phyloP scores from a whole-genome alignment of 2,797 vertebrate genomes.

The Labroides dimidiatus region DNA sequence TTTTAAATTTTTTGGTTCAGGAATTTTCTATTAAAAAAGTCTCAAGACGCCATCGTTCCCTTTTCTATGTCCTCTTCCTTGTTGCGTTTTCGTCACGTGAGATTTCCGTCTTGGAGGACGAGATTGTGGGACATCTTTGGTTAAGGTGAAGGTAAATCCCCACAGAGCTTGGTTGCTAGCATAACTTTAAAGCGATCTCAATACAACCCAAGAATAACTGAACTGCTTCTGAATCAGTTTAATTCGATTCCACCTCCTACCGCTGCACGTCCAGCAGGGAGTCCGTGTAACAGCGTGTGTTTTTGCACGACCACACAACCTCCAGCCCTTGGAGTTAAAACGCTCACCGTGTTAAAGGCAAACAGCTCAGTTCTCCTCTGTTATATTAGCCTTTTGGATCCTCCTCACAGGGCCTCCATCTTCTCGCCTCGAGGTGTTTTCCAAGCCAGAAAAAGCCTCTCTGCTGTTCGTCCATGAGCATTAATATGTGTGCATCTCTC shows the following conservation, averaged over 20 bases:
- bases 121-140: too few relatives aligned
- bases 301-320: constrained; percentile 11
- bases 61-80: too few relatives aligned
- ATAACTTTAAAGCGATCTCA: not conserved
- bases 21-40: too few relatives aligned
- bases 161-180: too few relatives aligned
- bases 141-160: too few relatives aligned
- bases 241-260: not conserved
- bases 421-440: constrained; percentile 32
- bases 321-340: constrained; percentile 1
- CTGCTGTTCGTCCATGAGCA: not conserved
- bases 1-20: too few relatives aligned
- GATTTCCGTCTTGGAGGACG: too few relatives aligned
- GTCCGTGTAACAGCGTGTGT: constrained; percentile 11
- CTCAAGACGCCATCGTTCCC: too few relatives aligned
- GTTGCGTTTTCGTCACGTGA: too few relatives aligned
- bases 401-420: constrained; percentile 12
- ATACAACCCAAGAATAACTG: not conserved
- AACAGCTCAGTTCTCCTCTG: constrained; percentile 10
- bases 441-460: constrained; percentile 19
- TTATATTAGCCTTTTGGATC: constrained; percentile 27
- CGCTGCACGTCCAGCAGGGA: constrained; percentile 11
- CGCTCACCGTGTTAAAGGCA: constrained; percentile 8
- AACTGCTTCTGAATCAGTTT: not conserved
- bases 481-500: constrained; percentile 4